These are phyloP conservation scores for Chelonus formosanus DNA, from an alignment of 2,888 invertebrate species.

Conservation along the genomic window DNA sequence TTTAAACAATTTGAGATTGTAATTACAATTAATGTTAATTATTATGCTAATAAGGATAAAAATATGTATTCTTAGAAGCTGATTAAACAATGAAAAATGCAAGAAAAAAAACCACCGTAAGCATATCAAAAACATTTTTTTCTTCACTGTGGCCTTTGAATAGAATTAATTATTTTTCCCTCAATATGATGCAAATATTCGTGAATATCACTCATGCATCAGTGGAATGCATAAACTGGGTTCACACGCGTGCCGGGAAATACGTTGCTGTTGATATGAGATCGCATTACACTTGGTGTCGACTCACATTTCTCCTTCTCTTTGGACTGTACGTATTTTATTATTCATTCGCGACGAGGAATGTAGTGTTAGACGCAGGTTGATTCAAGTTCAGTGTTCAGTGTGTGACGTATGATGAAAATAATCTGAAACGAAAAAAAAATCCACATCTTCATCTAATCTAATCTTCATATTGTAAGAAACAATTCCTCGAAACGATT, in stretches of 20 bases:
- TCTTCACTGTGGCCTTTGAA: too few species aligned
- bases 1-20: too few species aligned
- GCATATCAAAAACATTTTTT: too few species aligned
- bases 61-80: too few species aligned
- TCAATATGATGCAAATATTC: neutral
- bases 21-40: too few species aligned
- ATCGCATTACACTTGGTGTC: constrained; percentile 31
- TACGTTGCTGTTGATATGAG: constrained; percentile 23
- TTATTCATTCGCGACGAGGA: constrained; percentile 23
- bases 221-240: constrained; percentile 24
- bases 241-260: constrained; percentile 35
- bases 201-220: neutral
- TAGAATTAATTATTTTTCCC: too few species aligned
- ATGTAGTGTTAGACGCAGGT: constrained; percentile 21
- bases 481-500: neutral
- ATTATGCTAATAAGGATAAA: too few species aligned
- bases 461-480: neutral
- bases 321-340: constrained; percentile 33
- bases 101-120: too few species aligned
- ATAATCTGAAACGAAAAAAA: neutral
- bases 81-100: too few species aligned
- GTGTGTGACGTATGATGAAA: neutral
- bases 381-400: constrained; percentile 14
- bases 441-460: neutral
- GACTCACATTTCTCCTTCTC: constrained; percentile 41